These are phyloP conservation scores for Saturnia japonica DNA, from an alignment of 2,888 invertebrate genomes.

Conservation along the genomic window DNA sequence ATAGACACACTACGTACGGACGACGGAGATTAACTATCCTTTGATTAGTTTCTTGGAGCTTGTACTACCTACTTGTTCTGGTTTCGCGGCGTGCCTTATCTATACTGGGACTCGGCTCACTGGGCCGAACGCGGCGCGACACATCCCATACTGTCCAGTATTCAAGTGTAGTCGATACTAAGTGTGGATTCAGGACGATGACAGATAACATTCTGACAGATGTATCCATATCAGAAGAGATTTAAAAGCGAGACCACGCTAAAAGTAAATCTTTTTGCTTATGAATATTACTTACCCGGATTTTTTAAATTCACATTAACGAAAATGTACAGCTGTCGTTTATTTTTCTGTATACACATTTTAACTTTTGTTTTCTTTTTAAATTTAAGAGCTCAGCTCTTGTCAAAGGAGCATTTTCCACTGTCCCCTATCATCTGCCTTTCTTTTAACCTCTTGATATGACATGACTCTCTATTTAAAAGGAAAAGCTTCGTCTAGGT, in stretches of 20 bases:
- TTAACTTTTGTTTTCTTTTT: no score
- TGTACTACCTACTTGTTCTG: constrained; percentile 60
- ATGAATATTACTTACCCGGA: no score
- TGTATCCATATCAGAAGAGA: background rate
- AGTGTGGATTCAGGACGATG: constrained; percentile 49
- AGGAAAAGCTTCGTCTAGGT: no score
- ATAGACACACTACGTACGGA: constrained; percentile 24
- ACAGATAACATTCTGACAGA: constrained; percentile 27
- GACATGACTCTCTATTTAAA: no score
- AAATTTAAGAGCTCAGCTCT: no score
- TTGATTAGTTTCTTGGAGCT: constrained; percentile 54
- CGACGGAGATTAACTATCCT: constrained; percentile 40
- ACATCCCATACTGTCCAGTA: constrained; percentile 50
- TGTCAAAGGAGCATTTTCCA: no score
- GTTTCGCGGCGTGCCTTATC: constrained; percentile 68
- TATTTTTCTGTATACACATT: background rate
- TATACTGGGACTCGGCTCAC: constrained; percentile 33
- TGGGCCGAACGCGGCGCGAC: constrained; percentile 25
- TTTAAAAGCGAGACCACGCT: background rate
- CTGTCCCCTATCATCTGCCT: no score
- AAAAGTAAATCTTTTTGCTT: background rate
- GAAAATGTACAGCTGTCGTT: background rate
- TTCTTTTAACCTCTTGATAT: no score
- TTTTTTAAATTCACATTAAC: no score
- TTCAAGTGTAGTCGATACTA: constrained; percentile 55